Evolutionary conservation across 1,140 invertebrate species (phyloP), one percentile per base, ranked within the genome.

Genomic region (Brachionus rotundiformis): DNA sequence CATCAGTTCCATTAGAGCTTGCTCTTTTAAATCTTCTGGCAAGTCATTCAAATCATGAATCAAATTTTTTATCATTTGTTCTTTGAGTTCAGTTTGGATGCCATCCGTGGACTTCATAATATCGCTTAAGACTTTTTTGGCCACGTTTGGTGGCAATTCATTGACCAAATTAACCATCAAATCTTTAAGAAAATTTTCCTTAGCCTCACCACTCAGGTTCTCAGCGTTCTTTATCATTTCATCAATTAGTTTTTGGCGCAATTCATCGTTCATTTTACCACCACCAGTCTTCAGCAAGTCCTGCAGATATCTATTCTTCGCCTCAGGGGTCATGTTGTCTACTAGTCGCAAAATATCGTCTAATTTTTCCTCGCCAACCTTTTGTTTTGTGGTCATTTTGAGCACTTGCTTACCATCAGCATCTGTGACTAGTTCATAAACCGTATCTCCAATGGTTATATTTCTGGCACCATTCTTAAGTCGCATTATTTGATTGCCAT

Each of bases 161-260:
- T 79, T 54, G 6, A 63, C 76, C 29, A 79, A 25, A 63, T 79
- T 79, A 13, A 54, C 59, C 76, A 79, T 79, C 27, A 79, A 10
- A 39, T 79, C 76, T 79, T 79, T 79, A n/a, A 79, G 27, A 79
- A 79, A 63, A 61, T 79, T 79, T 59, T 79, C 59, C 25, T 63
- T 36, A 6, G 47, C 36, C 11, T 54, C 76, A 0, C 19, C 47
- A 1, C 29, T 25, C 23, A 79, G 41, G 31, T 79, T 63, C 8
- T 79, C 36, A 11, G 76, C 31, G 41, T 79, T 79, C 36, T 59
- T 54, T 8, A 79, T 19, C 76, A 79, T 79, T 33, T 79, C 47
- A 27, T 79, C 76, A 16, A 79, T 79, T 19, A 79, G 36, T 59
- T 79, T 54, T 33, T 41, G 8, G 16, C 76, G 44, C 11, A 59